Evolutionary conservation across 2,797 vertebrate genomes (phyloP).

Genomic region (Vespertilio murinus): DNA sequence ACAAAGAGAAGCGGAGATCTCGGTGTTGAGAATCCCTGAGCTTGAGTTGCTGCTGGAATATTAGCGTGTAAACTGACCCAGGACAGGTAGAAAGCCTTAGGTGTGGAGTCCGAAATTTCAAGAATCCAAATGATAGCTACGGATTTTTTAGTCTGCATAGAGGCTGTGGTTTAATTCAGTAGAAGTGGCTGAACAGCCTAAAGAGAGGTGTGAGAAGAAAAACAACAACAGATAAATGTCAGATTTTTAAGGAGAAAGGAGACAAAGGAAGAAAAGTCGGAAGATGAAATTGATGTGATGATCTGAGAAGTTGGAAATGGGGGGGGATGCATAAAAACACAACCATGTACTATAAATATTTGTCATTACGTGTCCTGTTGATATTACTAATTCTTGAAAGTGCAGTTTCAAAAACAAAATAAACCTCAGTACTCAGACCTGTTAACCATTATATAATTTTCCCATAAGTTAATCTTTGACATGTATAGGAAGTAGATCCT

Average conservation of each 20-base stretch:
- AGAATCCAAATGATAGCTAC: neutral
- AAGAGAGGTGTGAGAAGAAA: neutral
- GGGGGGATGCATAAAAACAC: neutral
- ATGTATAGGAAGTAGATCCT: neutral
- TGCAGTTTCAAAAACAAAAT: neutral
- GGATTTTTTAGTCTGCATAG: neutral
- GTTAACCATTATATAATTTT: neutral
- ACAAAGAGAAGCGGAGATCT: neutral
- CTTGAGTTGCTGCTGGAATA: neutral
- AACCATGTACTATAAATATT: neutral
- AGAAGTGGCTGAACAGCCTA: neutral
- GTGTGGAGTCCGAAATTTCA: neutral
- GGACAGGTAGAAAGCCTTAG: neutral
- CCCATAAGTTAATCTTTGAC: neutral
- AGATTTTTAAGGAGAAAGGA: neutral
- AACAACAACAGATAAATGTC: neutral
- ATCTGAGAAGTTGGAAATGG: neutral
- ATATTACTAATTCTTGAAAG: conserved; percentile 12
- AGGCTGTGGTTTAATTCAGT: neutral
- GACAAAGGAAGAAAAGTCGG: neutral
- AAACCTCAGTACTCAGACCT: neutral
- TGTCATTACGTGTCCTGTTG: neutral
- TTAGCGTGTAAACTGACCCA: neutral
- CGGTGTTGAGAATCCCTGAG: neutral
- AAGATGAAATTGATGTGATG: neutral